These are phyloP conservation scores for Rhagoletis zephyria DNA, from an alignment of 1,140 invertebrate species.

Conservation along the genomic window DNA sequence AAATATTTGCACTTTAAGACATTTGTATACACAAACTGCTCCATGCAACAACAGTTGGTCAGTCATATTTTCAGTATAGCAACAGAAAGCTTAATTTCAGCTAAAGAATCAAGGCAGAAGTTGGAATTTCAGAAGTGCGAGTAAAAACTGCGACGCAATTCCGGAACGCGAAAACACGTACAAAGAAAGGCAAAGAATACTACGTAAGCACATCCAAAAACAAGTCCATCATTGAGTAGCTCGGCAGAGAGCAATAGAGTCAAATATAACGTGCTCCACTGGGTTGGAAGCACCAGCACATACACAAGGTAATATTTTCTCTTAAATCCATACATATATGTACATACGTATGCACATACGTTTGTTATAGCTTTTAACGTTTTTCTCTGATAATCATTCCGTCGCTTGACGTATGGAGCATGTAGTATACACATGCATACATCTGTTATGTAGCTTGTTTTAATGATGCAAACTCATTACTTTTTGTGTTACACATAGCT, in stretches of 20 bases:
- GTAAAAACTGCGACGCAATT: constrained; percentile 40
- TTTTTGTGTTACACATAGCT: neutral
- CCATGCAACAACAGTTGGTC: no score
- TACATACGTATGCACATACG: neutral
- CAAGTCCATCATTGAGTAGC: neutral
- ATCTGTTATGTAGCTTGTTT: neutral
- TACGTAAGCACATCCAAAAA: constrained; percentile 18
- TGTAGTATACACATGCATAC: neutral
- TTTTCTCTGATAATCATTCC: neutral
- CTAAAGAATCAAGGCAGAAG: no score
- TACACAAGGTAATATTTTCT: neutral
- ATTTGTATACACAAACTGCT: no score
- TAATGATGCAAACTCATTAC: neutral
- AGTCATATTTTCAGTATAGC: neutral
- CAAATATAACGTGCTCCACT: neutral
- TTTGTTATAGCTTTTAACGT: neutral
- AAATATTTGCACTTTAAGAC: no score
- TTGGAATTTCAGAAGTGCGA: neutral
- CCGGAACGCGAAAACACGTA: neutral
- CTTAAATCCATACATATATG: neutral
- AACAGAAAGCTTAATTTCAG: neutral
- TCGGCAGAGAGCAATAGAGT: neutral
- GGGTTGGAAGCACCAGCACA: neutral
- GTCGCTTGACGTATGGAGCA: neutral
- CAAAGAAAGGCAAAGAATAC: neutral